Base-by-base conservation (phyloP, 1,140 invertebrate species). In the Gryon sp. region DNA sequence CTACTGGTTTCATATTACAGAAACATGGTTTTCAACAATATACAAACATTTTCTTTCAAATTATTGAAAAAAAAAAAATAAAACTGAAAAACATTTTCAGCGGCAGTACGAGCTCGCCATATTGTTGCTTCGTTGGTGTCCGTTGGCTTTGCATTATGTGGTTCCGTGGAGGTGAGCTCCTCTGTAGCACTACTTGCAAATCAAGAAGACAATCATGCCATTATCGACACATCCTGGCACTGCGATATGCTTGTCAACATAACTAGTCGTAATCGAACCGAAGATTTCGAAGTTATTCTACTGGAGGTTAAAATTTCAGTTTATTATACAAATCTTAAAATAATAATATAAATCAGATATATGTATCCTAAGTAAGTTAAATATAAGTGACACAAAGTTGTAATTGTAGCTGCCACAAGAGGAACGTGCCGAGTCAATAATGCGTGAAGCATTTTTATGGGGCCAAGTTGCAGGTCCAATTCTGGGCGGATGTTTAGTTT, bases 381-480 rank as follows among this genome's bases (percentile, higher is more conserved):
- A n/a, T n/a, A n/a, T n/a, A n/a, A n/a, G n/a, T n/a, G n/a, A n/a
- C n/a, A n/a, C n/a, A n/a, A n/a, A n/a, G n/a, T n/a, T n/a, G n/a
- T n/a, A n/a, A n/a, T 40, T 40, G 2, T 57, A 90, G 79, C 82
- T 91, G 74, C 89, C 90, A 0, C 87, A 87, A 73, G 90, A 90
- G 9, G 90, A 91, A 69, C 80, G 89, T 46, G 87, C 90, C 0
- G 90, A 91, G 69, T 89, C 90, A 0, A 90, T 90, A 53, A 87
- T 91, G 80, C 82, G 90, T 4, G 89, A 91, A 62, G 90, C 90
- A 2, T 91, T 91, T 74, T 81, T 91, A 62, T 91, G 90, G 90
- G 91, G 90, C 7, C 90, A 90, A 46, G 84, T 91, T 0, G 86
- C 90, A 1, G 90, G 90, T 0, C 91, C 90, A 0, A 88, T 89